Conservation (phyloP, 2,113 vertebrate species). For the Trogon melanurus region DNA sequence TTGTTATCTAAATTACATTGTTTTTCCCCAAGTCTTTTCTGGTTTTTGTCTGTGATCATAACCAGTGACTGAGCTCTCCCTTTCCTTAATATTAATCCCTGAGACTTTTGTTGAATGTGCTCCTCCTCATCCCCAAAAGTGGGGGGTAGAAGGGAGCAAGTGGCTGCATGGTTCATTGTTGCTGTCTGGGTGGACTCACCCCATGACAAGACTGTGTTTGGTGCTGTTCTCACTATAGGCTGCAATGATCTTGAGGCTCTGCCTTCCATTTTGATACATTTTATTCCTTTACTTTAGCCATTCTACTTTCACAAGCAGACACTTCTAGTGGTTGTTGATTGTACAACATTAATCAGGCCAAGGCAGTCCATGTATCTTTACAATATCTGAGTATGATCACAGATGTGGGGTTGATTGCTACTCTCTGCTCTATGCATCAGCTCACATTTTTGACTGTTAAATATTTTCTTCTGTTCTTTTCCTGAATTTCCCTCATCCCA, state of each 20-base stretch:
- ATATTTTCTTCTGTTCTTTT: background rate
- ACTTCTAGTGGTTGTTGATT: background rate
- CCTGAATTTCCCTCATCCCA: background rate
- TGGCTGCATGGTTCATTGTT: too few relatives aligned
- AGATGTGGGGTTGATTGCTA: background rate
- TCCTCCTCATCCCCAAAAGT: too few relatives aligned
- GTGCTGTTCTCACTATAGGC: background rate
- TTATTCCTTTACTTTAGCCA: background rate
- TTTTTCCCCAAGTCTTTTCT: too few relatives aligned
- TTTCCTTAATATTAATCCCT: too few relatives aligned
- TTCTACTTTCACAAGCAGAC: background rate
- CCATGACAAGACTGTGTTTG: background rate
- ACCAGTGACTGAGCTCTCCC: too few relatives aligned
- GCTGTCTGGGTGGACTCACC: too few relatives aligned
- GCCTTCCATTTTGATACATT: background rate
- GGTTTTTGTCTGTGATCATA: too few relatives aligned
- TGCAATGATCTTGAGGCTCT: background rate
- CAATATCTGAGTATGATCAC: background rate
- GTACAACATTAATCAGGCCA: background rate
- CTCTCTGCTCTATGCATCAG: background rate
- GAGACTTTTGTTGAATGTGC: too few relatives aligned
- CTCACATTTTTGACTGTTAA: background rate
- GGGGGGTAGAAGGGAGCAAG: too few relatives aligned
- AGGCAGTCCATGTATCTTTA: background rate
- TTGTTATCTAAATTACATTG: too few relatives aligned